phyloP scores from a whole-genome alignment of 1,140 invertebrate genomes.

The Wiebesia pumilae region DNA sequence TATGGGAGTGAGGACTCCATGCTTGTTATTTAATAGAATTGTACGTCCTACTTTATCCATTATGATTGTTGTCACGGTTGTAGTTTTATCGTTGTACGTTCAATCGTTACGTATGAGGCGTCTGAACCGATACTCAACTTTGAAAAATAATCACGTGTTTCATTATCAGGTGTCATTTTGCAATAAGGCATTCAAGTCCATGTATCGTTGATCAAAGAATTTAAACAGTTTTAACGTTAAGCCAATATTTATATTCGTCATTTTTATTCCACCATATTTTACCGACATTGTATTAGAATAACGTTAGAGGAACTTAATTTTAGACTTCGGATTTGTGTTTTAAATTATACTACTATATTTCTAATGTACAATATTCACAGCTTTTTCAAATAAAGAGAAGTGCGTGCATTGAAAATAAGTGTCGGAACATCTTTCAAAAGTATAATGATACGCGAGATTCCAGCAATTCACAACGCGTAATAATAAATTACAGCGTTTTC shows the following conservation, averaged over 20 bases:
- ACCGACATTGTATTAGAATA: neutral
- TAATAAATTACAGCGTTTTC: neutral
- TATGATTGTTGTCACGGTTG: neutral
- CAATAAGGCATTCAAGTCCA: neutral
- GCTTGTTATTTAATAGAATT: conserved; percentile 1
- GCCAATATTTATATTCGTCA: neutral
- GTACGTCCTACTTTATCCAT: neutral
- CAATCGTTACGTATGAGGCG: neutral
- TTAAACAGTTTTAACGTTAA: neutral
- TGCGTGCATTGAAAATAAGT: too few species aligned
- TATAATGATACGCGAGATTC: too few species aligned
- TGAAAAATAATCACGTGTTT: neutral
- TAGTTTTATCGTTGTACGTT: neutral
- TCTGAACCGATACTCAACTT: neutral
- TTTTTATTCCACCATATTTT: too few species aligned
- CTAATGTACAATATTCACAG: too few species aligned
- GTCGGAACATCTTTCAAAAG: too few species aligned
- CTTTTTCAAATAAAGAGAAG: too few species aligned
- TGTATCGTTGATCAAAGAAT: neutral
- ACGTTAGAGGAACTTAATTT: neutral
- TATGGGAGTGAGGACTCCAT: neutral
- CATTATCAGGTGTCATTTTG: neutral
- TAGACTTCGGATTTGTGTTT: neutral
- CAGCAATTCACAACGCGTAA: neutral
- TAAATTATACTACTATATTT: neutral